A percentile compares a stretch with the other conserved stretches of the same genome.
phyloP scores from a whole-genome alignment of 2,113 vertebrate genomes.

The Pica pica region DNA sequence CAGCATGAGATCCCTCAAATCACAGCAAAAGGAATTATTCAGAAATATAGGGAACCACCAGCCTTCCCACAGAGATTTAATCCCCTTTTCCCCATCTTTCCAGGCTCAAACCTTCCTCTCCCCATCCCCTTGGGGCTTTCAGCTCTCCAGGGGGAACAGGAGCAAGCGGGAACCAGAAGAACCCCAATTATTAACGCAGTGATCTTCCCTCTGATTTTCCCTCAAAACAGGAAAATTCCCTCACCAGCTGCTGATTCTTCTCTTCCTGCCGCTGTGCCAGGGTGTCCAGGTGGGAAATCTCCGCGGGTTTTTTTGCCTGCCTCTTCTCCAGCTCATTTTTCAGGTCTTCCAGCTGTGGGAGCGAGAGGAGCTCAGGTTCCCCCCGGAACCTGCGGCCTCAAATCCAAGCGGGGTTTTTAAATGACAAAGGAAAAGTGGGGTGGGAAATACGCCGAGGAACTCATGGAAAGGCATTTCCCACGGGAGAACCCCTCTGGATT shows the following conservation, averaged over 20 bases:
- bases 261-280: neutral
- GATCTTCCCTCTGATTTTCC: neutral
- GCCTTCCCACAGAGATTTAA: no score
- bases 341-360: neutral
- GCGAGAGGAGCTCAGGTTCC: neutral
- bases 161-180: accelerated
- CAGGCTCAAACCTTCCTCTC: neutral
- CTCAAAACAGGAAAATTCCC: neutral
- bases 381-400: neutral
- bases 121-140: no score
- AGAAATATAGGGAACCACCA: accelerated
- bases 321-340: constrained; percentile 32
- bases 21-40: neutral
- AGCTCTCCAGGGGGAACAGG: neutral
- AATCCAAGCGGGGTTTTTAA: neutral
- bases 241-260: neutral
- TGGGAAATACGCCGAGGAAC: neutral
- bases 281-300: neutral
- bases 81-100: neutral
- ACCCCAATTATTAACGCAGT: neutral
- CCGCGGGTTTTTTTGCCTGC: neutral
- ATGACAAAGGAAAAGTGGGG: accelerated
- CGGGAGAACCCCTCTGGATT: neutral
- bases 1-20: accelerated
- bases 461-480: neutral